Evolutionary conservation across 2,888 invertebrate species (phyloP).

Genomic region (Nomada ruficornis): DNA sequence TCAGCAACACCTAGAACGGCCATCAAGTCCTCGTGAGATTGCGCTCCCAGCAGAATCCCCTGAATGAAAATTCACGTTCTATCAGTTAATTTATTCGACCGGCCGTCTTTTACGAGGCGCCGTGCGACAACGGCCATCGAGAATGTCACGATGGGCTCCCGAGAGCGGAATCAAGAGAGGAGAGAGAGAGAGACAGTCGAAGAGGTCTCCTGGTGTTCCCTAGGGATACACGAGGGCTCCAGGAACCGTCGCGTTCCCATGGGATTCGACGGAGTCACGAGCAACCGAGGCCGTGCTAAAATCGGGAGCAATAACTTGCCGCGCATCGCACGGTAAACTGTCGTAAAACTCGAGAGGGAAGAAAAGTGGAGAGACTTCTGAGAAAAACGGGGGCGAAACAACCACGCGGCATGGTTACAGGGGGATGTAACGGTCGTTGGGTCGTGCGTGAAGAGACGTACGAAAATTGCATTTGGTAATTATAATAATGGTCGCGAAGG

Average conservation of each 20-base stretch:
- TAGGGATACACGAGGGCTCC: constrained; percentile 19
- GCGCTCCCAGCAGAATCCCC: neutral
- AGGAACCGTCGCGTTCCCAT: constrained; percentile 29
- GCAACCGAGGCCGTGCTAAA: constrained; percentile 68
- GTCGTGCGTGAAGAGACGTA: neutral
- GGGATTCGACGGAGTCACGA: constrained; percentile 76
- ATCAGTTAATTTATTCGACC: constrained; percentile 24
- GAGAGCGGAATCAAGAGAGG: too few relatives aligned
- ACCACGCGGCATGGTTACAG: constrained; percentile 6
- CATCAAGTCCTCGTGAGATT: neutral
- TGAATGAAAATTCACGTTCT: constrained; percentile 26
- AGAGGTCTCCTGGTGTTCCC: constrained; percentile 42
- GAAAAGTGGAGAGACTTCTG: constrained; percentile 25
- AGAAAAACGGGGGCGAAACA: constrained; percentile 60
- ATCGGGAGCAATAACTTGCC: constrained; percentile 76
- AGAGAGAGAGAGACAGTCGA: constrained; percentile 1
- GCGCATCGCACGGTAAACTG: constrained; percentile 70
- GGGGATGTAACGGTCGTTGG: constrained; percentile 50
- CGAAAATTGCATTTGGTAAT: constrained; percentile 76
- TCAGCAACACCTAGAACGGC: neutral
- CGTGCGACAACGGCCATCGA: constrained; percentile 4
- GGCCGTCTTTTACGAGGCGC: constrained; percentile 25
- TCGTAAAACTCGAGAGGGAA: constrained; percentile 62
- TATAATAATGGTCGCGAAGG: constrained; percentile 77
- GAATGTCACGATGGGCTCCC: neutral